Base-by-base conservation (phyloP, 2,797 vertebrate genomes). In the Oryzias dopingdopingensis region DNA sequence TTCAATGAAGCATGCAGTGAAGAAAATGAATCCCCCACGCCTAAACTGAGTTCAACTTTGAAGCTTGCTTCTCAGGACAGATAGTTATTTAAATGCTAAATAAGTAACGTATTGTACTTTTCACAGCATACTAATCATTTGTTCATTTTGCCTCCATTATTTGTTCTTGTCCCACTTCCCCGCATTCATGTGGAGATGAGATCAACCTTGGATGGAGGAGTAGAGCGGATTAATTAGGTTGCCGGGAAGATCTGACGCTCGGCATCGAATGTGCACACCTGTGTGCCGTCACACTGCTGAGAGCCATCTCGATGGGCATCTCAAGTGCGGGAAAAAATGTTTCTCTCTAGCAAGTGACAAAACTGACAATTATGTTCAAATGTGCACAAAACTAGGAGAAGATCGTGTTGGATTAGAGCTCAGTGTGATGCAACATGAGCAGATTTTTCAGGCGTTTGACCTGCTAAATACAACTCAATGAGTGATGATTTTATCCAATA, bases 51-150 rank as follows among this genome's bases (percentile, higher is more conserved):
- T 97, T 97, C 95, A 97, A 97, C 96, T 98, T 98, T 98, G 96
- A 99, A 97, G 96, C 94, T 88, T 88, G 93, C 94, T 95, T 93
- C 89, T 91, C 93, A 93, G 95, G 94, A 95, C 92, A 93, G 95
- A 95, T 92, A 94, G 95, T 98, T 98, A 98, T 99, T 96, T 98
- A 98, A 99, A 99, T 99, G 96, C 97, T 98, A 98, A 99, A 95
- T 98, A 98, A 98, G 96, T 96, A 96, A 95, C 94, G 93, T 94
- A 96, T 98, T 98, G 97, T 95, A 95, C 95, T 98, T 96, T 95
- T 98, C 94, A 92, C 92, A 91, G 94, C 93, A 97, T 97, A 94
- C 95, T 96, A 97, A 98, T 99, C 95, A 97, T 94, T 94, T 94
- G 93, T 95, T 94, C 94, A 95, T 95, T 94, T 94, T 91, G 94